A percentile compares a stretch with the other conserved stretches of the same genome.
These are phyloP conservation scores for Drosophila subquinaria DNA, from an alignment of 2,888 invertebrate species.

Conservation along the genomic window DNA sequence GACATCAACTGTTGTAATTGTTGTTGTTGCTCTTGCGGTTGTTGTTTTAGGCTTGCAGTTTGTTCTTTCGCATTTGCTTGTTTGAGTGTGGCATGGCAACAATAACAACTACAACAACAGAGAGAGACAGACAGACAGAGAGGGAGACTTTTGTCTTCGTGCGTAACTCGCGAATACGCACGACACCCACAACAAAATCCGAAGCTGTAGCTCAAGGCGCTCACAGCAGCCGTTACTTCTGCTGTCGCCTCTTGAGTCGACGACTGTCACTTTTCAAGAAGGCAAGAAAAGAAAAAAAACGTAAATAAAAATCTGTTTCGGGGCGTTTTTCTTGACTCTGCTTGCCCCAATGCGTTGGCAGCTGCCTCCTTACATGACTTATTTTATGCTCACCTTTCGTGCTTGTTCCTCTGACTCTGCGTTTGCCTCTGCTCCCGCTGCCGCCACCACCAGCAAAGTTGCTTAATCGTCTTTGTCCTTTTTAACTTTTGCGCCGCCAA, in stretches of 20 bases:
- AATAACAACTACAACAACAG: slow-evolving; percentile 51
- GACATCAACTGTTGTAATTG: slow-evolving; percentile 59
- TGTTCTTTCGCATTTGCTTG: slow-evolving; percentile 69
- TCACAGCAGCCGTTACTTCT: slow-evolving; percentile 16
- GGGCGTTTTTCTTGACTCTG: slow-evolving; percentile 65
- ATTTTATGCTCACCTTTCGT: slow-evolving; percentile 75
- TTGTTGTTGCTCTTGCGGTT: slow-evolving; percentile 59
- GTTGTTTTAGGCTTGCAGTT: slow-evolving; percentile 77
- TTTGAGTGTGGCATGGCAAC: slow-evolving; percentile 60
- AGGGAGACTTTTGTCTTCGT: slow-evolving; percentile 46
- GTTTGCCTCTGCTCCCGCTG: slow-evolving; percentile 3
- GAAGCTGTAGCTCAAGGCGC: slow-evolving; percentile 49
- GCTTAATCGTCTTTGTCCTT: slow-evolving; percentile 79
- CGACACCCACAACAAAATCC: slow-evolving; percentile 42
- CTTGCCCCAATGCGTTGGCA: slow-evolving; percentile 11
- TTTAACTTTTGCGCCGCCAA: slow-evolving; percentile 80
- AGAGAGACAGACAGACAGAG: background rate
- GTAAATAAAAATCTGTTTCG: slow-evolving; percentile 64
- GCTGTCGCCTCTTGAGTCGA: slow-evolving; percentile 43
- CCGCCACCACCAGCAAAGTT: slow-evolving; percentile 52
- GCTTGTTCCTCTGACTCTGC: slow-evolving; percentile 24
- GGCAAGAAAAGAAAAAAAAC: slow-evolving; percentile 1
- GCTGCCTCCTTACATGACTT: slow-evolving; percentile 73
- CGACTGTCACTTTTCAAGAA: slow-evolving; percentile 80
- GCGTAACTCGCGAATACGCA: slow-evolving; percentile 48